Conservation (phyloP, 30 jellyfish, hydroid and myxozoan genomes). For the Pseudorhiza aurosa region DNA sequence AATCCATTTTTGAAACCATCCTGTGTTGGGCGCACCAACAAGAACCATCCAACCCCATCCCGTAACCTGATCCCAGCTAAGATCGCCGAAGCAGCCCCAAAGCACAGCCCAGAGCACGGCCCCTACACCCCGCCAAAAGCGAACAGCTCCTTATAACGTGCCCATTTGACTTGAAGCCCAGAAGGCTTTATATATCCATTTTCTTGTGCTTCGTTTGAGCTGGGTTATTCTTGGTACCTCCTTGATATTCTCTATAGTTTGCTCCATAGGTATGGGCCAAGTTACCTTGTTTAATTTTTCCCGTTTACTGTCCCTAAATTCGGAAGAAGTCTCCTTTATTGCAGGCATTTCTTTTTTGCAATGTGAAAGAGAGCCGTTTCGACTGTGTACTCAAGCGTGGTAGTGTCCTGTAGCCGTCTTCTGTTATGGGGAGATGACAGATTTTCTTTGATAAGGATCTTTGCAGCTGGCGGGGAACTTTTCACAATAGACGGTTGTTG, state of each 20-base stretch:
- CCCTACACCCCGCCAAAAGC: not conserved
- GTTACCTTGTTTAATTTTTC: slow-evolving; percentile 10
- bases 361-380: slow-evolving; percentile 1
- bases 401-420: slow-evolving; percentile 30
- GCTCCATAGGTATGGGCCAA: slow-evolving; percentile 44
- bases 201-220: not conserved
- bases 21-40: no score
- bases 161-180: slow-evolving; percentile 3
- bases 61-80: not conserved
- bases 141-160: not conserved
- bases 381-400: slow-evolving; percentile 26
- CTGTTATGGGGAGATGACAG: slow-evolving; percentile 35
- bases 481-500: slow-evolving; percentile 18
- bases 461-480: slow-evolving; percentile 28
- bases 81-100: not conserved
- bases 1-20: not conserved
- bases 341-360: no score
- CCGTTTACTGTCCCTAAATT: slow-evolving; percentile 28
- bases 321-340: slow-evolving; percentile 27
- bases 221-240: slow-evolving; percentile 31
- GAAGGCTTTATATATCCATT: slow-evolving; percentile 30
- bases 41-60: not conserved
- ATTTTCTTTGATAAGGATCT: slow-evolving; percentile 30
- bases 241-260: slow-evolving; percentile 23
- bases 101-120: not conserved